Conservation (phyloP, 2,888 invertebrate genomes). For the Rhogogaster chlorosoma region DNA sequence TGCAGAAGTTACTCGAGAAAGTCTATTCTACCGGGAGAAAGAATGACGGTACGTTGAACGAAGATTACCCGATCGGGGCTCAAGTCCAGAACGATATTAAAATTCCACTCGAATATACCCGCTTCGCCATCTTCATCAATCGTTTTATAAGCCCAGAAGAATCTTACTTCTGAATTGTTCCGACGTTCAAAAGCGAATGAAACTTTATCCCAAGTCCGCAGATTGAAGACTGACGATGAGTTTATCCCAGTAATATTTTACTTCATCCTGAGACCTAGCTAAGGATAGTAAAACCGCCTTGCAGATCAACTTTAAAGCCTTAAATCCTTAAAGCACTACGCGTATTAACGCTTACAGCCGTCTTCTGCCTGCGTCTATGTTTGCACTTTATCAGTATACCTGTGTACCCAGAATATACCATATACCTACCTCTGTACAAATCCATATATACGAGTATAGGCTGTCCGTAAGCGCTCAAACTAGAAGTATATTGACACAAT, state of each 20-base stretch:
- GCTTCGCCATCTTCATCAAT: background rate
- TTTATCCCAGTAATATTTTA: slow-evolving; percentile 18
- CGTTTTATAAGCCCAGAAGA: background rate
- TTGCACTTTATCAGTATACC: slow-evolving; percentile 17
- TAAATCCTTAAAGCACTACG: background rate
- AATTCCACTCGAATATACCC: slow-evolving; percentile 13
- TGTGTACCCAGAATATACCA: background rate
- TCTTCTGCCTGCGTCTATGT: slow-evolving; percentile 7
- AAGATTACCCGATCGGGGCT: slow-evolving; percentile 6
- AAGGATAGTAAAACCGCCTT: background rate
- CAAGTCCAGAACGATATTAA: slow-evolving; percentile 21
- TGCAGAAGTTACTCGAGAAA: background rate
- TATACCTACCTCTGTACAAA: background rate
- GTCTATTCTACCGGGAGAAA: background rate
- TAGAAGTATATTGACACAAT: slow-evolving; percentile 34
- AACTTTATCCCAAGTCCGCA: slow-evolving; percentile 4
- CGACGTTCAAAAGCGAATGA: background rate
- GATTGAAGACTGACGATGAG: slow-evolving; percentile 13
- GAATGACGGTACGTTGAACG: slow-evolving; percentile 23
- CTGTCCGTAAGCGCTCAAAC: background rate
- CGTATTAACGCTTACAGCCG: slow-evolving; percentile 2
- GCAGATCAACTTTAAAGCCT: slow-evolving; percentile 38
- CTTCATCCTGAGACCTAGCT: background rate
- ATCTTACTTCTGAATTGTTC: background rate
- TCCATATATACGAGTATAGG: slow-evolving; percentile 2